Evolutionary conservation across 2,888 invertebrate genomes (phyloP).

Genomic region (Reticulitermes lucifugus): DNA sequence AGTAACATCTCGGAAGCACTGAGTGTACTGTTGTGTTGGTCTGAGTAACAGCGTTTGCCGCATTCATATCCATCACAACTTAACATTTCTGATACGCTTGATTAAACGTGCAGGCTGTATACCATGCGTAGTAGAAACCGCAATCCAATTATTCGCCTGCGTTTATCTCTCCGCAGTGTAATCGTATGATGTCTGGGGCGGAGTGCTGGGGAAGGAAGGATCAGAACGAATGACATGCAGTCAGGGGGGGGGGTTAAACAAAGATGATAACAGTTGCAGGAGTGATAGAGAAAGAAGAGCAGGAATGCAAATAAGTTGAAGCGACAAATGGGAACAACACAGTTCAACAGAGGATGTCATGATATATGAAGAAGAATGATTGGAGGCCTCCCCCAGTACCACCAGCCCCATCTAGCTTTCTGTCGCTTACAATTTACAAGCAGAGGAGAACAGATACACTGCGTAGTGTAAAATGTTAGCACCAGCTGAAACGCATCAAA

Average conservation of each 20-base stretch:
- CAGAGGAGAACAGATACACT: background rate
- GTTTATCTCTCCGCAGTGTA: slow-evolving; percentile 45
- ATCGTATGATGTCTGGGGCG: slow-evolving; percentile 40
- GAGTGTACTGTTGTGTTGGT: too few relatives aligned
- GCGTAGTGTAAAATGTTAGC: background rate
- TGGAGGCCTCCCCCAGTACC: background rate
- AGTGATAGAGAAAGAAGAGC: slow-evolving; percentile 32
- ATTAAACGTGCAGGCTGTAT: slow-evolving; percentile 45
- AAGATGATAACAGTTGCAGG: slow-evolving; percentile 9
- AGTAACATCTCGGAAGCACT: too few relatives aligned
- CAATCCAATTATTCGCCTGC: slow-evolving; percentile 45
- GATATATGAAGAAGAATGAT: slow-evolving; percentile 10
- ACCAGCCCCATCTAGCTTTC: background rate
- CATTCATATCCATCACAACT: slow-evolving; percentile 19
- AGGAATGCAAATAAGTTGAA: slow-evolving; percentile 35
- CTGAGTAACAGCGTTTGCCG: background rate
- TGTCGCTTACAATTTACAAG: background rate
- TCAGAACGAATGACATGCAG: slow-evolving; percentile 24
- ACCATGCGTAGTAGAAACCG: slow-evolving; percentile 7
- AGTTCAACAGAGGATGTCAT: slow-evolving; percentile 2
- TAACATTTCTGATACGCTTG: slow-evolving; percentile 41
- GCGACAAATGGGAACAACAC: slow-evolving; percentile 20
- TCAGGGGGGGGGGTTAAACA: background rate
- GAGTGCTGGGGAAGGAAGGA: slow-evolving; percentile 13
- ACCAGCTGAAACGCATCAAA: too few relatives aligned